Percentiles rank a stretch among this genome's conserved stretches.
Evolutionary conservation across 2,113 vertebrate genomes (phyloP).

Genomic region (Saguinus imperator): DNA sequence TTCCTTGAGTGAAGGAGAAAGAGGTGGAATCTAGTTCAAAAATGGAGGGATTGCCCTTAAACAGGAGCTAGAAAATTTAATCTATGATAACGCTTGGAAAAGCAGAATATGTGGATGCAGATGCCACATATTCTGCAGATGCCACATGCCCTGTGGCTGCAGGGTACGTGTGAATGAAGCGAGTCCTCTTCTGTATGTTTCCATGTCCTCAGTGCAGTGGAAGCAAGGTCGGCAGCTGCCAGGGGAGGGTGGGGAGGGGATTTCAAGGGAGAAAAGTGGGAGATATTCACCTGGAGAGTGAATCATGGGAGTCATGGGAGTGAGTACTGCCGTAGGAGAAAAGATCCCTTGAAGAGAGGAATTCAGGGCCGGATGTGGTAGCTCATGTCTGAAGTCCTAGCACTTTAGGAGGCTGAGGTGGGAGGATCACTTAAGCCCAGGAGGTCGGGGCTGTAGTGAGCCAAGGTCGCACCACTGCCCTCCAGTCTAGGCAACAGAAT

Average conservation of each 20-base stretch:
- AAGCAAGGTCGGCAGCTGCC: neutral
- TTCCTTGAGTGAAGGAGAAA: neutral
- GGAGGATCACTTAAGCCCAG: no score
- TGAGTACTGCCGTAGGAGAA: neutral
- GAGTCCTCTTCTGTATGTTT: neutral
- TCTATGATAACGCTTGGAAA: neutral
- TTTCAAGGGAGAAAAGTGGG: neutral
- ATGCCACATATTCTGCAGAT: no score
- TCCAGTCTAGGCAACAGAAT: no score
- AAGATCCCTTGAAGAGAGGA: neutral
- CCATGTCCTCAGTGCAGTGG: neutral
- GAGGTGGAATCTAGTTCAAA: neutral
- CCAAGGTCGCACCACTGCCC: no score
- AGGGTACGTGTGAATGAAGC: neutral
- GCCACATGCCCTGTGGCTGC: no score
- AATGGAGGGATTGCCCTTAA: neutral
- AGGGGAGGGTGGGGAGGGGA: neutral
- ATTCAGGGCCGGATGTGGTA: neutral
- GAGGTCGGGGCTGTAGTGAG: no score
- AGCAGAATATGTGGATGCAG: neutral
- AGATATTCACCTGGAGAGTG: neutral
- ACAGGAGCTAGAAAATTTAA: neutral
- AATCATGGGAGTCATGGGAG: neutral
- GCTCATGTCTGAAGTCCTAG: no score
- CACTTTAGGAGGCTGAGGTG: no score